phyloP scores from a whole-genome alignment of 2,888 invertebrate species.

The Ethmia dodecea region DNA sequence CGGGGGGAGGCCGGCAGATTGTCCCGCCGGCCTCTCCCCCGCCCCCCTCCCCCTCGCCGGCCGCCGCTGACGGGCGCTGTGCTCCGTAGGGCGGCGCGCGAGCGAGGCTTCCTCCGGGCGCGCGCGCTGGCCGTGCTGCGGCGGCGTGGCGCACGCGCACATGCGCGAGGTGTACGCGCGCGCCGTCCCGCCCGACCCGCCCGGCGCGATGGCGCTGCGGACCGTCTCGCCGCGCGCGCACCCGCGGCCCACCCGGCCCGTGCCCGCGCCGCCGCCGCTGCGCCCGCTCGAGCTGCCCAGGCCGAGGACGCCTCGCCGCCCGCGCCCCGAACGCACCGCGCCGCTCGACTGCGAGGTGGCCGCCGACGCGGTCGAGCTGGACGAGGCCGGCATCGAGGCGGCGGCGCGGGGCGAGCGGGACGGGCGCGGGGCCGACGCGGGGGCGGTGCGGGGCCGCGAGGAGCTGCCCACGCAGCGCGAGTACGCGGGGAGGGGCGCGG shows the following conservation, averaged over 20 bases:
- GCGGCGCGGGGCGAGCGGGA: slow-evolving; percentile 33
- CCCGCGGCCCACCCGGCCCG: slow-evolving; percentile 76
- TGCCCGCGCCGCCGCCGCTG: slow-evolving; percentile 60
- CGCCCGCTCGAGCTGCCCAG: slow-evolving; percentile 56
- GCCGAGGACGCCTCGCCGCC: slow-evolving; percentile 47
- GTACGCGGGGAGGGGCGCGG: slow-evolving; percentile 26
- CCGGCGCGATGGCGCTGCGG: slow-evolving; percentile 25
- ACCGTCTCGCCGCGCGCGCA: slow-evolving; percentile 64
- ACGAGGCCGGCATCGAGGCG: slow-evolving; percentile 28
- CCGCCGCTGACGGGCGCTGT: background rate
- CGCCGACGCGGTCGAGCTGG: slow-evolving; percentile 67
- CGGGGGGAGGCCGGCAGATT: no score
- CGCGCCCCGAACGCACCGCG: slow-evolving; percentile 30
- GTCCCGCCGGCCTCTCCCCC: no score
- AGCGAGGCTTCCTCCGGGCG: slow-evolving; percentile 29
- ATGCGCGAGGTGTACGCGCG: slow-evolving; percentile 25
- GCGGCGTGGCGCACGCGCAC: slow-evolving; percentile 4
- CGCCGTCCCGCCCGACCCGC: slow-evolving; percentile 41
- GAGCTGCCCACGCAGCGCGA: slow-evolving; percentile 76
- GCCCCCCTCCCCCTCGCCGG: no score
- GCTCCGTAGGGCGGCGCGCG: slow-evolving; percentile 23
- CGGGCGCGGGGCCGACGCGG: slow-evolving; percentile 33
- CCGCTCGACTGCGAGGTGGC: slow-evolving; percentile 74
- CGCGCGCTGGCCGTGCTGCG: slow-evolving; percentile 13
- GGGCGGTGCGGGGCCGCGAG: slow-evolving; percentile 81